Evolutionary conservation across 2,113 vertebrate species (phyloP).

Genomic region (Entelurus aequoreus): DNA sequence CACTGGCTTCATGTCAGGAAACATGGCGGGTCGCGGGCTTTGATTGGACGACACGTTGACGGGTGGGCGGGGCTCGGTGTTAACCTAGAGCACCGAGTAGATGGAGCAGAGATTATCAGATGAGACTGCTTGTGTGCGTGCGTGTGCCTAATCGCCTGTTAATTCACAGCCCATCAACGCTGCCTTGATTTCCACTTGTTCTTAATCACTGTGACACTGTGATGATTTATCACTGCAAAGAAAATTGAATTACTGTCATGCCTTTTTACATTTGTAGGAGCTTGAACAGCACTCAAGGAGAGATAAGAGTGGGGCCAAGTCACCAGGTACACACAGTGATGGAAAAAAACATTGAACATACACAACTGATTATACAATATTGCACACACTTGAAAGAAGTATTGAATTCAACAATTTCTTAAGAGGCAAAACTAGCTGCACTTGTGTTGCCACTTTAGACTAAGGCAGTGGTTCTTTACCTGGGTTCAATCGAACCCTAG

Average conservation of each 20-base stretch:
- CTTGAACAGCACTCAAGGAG: conserved; percentile 96
- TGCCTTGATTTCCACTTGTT: background rate
- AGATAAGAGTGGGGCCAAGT: conserved; percentile 96
- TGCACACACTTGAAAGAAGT: no score
- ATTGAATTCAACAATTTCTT: no score
- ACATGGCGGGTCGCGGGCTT: conserved; percentile 54
- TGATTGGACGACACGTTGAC: conserved; percentile 69
- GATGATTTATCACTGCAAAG: background rate
- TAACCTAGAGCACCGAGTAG: conserved; percentile 34
- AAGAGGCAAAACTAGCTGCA: no score
- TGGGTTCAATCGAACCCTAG: no score
- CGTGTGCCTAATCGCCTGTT: background rate
- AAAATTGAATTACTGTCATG: background rate
- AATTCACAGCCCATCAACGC: background rate
- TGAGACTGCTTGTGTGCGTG: background rate
- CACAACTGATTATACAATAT: no score
- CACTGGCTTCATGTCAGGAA: conserved; percentile 69
- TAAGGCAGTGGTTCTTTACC: no score
- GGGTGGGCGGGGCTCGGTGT: conserved; percentile 70
- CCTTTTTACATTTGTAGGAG: conserved; percentile 70
- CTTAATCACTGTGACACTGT: background rate
- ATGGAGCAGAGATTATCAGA: conserved; percentile 10
- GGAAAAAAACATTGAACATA: no score
- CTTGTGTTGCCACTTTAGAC: no score
- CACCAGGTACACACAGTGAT: conserved; percentile 81